Conservation (phyloP, 2,797 vertebrate genomes). For the Pantherophis vulpinus region DNA sequence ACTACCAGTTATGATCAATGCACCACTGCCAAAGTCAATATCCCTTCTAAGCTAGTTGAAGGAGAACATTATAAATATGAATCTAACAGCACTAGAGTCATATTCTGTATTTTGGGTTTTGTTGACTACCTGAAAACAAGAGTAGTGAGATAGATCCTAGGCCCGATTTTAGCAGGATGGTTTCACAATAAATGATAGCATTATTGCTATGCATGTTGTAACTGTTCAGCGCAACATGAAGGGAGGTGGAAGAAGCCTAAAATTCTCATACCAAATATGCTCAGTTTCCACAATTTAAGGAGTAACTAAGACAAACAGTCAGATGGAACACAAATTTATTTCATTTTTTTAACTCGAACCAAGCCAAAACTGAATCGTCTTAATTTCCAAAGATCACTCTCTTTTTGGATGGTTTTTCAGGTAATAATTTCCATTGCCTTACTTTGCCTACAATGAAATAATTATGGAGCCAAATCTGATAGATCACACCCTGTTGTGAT, state of each 20-base stretch:
- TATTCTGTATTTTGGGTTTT: neutral
- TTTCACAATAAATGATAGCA: neutral
- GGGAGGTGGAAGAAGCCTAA: neutral
- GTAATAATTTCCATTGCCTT: neutral
- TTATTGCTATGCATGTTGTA: neutral
- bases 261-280: neutral
- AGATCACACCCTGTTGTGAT: neutral
- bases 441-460: neutral
- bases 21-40: neutral
- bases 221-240: neutral
- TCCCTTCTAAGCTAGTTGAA: neutral
- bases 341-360: neutral
- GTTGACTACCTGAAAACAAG: neutral
- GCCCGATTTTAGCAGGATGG: neutral
- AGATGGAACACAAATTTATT: neutral
- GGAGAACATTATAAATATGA: neutral
- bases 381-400: neutral
- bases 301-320: neutral
- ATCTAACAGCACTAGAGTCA: too few relatives aligned
- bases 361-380: neutral
- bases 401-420: neutral
- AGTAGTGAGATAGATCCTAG: neutral
- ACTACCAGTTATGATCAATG: too few relatives aligned
- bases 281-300: neutral
- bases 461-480: neutral